phyloP scores from a whole-genome alignment of 1,140 invertebrate species.

The Tetranychus urticae region DNA sequence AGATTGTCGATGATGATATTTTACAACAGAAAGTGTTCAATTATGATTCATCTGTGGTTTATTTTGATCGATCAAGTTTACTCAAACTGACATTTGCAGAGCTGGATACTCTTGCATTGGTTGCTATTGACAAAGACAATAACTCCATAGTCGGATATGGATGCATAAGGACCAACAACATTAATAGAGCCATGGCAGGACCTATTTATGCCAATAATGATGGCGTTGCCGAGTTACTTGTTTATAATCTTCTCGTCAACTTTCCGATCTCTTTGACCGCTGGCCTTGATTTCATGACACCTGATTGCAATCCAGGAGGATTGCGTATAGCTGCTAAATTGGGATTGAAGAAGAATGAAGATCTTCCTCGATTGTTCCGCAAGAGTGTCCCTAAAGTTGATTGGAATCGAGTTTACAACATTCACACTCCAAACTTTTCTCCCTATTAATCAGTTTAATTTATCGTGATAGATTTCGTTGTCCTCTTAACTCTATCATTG shows the following conservation, averaged over 20 bases:
- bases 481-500: no score
- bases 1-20: not conserved
- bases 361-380: conserved; percentile 11
- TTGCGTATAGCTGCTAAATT: conserved; percentile 11
- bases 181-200: conserved; percentile 10
- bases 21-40: conserved; percentile 2
- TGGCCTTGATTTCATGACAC: conserved; percentile 13
- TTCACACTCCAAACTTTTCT: conserved; percentile 15
- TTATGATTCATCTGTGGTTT: conserved; percentile 7
- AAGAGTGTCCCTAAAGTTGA: conserved; percentile 10
- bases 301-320: conserved; percentile 9
- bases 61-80: conserved; percentile 6
- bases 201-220: conserved; percentile 14
- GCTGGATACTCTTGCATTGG: conserved; percentile 6
- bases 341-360: conserved; percentile 7
- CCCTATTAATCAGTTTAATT: conserved; percentile 8
- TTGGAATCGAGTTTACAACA: conserved; percentile 10
- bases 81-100: conserved; percentile 8
- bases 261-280: conserved; percentile 2
- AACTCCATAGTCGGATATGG: conserved; percentile 11
- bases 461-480: no score
- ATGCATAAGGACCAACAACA: conserved; percentile 10
- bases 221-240: conserved; percentile 11
- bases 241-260: conserved; percentile 7
- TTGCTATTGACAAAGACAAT: conserved; percentile 6